phyloP scores from a whole-genome alignment of 1,140 invertebrate genomes.

The Drosophila ohnishii region DNA sequence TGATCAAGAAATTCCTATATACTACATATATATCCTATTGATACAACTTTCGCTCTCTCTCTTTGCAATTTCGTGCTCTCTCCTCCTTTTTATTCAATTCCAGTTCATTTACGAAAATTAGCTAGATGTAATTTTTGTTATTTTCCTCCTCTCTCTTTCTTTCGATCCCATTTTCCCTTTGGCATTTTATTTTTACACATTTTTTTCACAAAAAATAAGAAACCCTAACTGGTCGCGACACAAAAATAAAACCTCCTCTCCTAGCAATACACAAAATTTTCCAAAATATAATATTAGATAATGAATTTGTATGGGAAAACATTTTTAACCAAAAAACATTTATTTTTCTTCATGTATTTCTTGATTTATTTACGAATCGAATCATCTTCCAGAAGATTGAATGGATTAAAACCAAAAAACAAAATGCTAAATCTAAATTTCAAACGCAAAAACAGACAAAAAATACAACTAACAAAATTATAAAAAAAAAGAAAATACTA shows the following conservation, averaged over 20 bases:
- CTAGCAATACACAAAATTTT: slow-evolving; percentile 42
- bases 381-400: slow-evolving; percentile 83
- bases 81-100: slow-evolving; percentile 58
- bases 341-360: slow-evolving; percentile 81
- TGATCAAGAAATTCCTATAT: slow-evolving; percentile 57
- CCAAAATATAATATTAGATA: slow-evolving; percentile 53
- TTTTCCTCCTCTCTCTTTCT: slow-evolving; percentile 1
- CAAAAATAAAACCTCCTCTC: slow-evolving; percentile 37
- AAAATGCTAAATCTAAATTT: slow-evolving; percentile 59
- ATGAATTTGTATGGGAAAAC: slow-evolving; percentile 58
- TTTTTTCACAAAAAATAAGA: slow-evolving; percentile 28
- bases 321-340: slow-evolving; percentile 71
- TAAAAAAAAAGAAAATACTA: slow-evolving; percentile 57
- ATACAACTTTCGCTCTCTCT: slow-evolving; percentile 58
- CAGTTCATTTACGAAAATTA: slow-evolving; percentile 44
- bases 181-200: slow-evolving; percentile 38
- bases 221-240: slow-evolving; percentile 30
- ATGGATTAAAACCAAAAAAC: slow-evolving; percentile 78
- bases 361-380: slow-evolving; percentile 78
- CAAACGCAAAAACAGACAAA: slow-evolving; percentile 47
- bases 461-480: slow-evolving; percentile 62
- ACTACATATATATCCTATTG: slow-evolving; percentile 68
- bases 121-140: slow-evolving; percentile 42
- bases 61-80: slow-evolving; percentile 66
- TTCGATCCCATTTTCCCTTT: slow-evolving; percentile 12